Conservation (phyloP, 2,888 invertebrate genomes). For the Xestia c-nigrum region DNA sequence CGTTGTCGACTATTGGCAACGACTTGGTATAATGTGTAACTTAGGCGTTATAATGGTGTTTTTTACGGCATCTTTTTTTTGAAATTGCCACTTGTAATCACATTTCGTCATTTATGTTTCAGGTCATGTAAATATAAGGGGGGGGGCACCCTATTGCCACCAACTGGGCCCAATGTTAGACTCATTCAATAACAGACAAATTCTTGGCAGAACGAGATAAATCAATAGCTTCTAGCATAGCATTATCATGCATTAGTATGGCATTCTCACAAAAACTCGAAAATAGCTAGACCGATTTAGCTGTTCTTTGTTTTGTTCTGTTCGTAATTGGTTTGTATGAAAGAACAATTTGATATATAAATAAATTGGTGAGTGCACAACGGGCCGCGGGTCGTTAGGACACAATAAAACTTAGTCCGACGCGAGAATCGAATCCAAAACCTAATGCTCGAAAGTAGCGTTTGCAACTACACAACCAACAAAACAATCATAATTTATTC, state of each 20-base stretch:
- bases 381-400: background rate
- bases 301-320: background rate
- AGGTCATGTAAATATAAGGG: background rate
- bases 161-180: background rate
- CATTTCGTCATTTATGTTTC: background rate
- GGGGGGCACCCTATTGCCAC: background rate
- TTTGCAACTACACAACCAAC: background rate
- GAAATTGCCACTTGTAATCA: background rate
- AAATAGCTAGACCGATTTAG: background rate
- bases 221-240: too few species aligned
- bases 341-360: background rate
- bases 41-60: background rate
- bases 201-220: background rate
- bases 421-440: background rate
- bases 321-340: background rate
- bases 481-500: background rate
- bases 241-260: too few species aligned
- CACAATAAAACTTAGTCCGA: background rate
- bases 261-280: background rate
- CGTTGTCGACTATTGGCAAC: constrained; percentile 5
- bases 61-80: background rate
- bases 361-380: background rate
- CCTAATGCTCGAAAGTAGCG: background rate
- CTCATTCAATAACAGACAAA: too few species aligned
- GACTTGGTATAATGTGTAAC: background rate